These are phyloP conservation scores for Oxyura jamaicensis DNA, from an alignment of 2,113 vertebrate genomes.

Conservation along the genomic window DNA sequence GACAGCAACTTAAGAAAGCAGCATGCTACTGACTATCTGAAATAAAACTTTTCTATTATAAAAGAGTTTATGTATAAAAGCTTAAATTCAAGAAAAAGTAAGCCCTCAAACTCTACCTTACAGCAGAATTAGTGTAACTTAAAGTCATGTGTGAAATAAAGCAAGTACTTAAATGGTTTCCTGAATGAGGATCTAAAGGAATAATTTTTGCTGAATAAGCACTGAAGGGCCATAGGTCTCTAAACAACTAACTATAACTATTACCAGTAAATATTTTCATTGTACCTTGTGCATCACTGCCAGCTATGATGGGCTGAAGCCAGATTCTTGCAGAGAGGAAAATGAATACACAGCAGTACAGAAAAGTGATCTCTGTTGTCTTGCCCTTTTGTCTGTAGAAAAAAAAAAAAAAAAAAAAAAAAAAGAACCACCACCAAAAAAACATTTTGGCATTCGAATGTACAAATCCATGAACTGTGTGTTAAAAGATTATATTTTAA, in stretches of 20 bases:
- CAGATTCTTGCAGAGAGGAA: neutral
- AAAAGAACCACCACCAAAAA: too few relatives aligned
- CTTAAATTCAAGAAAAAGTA: neutral
- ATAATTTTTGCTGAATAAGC: neutral
- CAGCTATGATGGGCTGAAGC: neutral
- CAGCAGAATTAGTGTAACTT: neutral
- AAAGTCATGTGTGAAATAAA: neutral
- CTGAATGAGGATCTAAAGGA: neutral
- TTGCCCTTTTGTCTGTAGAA: neutral
- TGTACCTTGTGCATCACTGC: neutral
- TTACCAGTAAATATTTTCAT: neutral
- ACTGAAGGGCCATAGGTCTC: neutral
- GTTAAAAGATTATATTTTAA: neutral
- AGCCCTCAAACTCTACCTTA: neutral
- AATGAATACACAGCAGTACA: neutral
- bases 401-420: neutral
- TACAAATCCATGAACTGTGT: neutral
- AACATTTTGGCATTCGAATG: neutral
- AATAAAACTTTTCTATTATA: neutral
- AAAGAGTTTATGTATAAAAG: neutral
- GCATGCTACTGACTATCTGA: neutral
- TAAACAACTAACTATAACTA: neutral
- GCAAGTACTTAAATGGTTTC: neutral
- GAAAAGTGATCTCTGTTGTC: neutral
- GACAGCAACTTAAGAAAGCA: neutral